These are phyloP conservation scores for Mastacembelus armatus DNA, from an alignment of 2,797 vertebrate genomes.

Conservation along the genomic window DNA sequence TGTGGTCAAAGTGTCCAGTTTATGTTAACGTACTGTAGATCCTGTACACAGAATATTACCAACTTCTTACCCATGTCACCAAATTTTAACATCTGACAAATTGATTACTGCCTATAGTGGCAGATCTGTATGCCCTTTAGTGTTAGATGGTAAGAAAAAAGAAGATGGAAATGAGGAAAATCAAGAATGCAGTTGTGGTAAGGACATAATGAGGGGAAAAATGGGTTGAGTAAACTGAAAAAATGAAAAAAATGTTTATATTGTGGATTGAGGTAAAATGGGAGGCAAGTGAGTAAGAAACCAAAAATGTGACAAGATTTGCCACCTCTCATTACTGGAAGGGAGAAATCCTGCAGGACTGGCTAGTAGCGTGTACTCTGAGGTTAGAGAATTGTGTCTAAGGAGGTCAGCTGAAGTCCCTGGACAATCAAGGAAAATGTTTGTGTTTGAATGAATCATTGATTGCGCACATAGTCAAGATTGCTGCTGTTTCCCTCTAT, in stretches of 20 bases:
- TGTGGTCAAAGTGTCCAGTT: not conserved
- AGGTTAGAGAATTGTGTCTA: not conserved
- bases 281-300: constrained; percentile 10
- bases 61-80: not conserved
- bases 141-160: not conserved
- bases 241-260: not conserved
- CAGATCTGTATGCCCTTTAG: not conserved
- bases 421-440: constrained; percentile 30
- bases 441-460: constrained; percentile 44
- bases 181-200: not conserved
- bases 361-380: not conserved
- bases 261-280: not conserved
- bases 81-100: not conserved
- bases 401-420: constrained; percentile 9
- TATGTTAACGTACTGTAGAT: not conserved
- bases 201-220: not conserved
- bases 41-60: not conserved
- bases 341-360: constrained; percentile 15
- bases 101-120: not conserved
- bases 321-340: constrained; percentile 21
- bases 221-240: not conserved
- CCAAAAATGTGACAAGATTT: not conserved
- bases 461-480: not conserved
- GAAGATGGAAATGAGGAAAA: not conserved
- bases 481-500: constrained; percentile 2